Evolutionary conservation across 1,140 invertebrate genomes (phyloP).

Genomic region (Pygmarrhopalites habei): DNA sequence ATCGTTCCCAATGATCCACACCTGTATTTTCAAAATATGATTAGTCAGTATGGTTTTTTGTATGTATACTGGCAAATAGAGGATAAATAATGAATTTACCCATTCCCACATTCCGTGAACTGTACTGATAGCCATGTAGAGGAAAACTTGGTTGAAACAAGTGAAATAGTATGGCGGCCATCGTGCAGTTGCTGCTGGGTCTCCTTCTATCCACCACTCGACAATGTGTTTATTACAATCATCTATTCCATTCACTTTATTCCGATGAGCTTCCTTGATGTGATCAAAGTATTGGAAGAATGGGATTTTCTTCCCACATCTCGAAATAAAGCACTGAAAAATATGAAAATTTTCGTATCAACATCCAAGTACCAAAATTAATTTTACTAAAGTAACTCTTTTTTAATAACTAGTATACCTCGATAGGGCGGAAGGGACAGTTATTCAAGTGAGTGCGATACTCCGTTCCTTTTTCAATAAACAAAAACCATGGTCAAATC

Average conservation of each 20-base stretch:
- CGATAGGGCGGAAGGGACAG: constrained; percentile 14
- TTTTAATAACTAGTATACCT: too few relatives aligned
- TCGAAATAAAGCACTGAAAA: constrained; percentile 16
- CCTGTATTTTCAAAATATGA: too few relatives aligned
- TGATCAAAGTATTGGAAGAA: constrained; percentile 21
- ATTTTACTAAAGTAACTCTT: too few relatives aligned
- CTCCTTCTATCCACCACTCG: constrained; percentile 28
- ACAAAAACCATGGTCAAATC: too few relatives aligned
- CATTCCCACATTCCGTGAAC: constrained; percentile 27
- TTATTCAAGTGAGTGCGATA: constrained; percentile 10
- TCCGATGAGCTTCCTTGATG: constrained; percentile 8
- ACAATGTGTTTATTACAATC: constrained; percentile 13
- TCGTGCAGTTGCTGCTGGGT: constrained; percentile 19
- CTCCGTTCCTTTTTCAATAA: too few relatives aligned
- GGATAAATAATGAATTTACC: too few relatives aligned
- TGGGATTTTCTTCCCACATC: constrained; percentile 8
- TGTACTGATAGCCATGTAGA: constrained; percentile 23
- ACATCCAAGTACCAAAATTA: too few relatives aligned
- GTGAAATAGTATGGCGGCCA: constrained; percentile 30
- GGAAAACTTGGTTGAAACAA: constrained; percentile 23
- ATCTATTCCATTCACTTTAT: constrained; percentile 25
- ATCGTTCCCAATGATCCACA: constrained; percentile 22
- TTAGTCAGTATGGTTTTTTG: too few relatives aligned
- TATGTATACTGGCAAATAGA: too few relatives aligned
- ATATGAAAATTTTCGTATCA: too few relatives aligned